Conservation (phyloP, 2,888 invertebrate species). For the Baccha elongata region DNA sequence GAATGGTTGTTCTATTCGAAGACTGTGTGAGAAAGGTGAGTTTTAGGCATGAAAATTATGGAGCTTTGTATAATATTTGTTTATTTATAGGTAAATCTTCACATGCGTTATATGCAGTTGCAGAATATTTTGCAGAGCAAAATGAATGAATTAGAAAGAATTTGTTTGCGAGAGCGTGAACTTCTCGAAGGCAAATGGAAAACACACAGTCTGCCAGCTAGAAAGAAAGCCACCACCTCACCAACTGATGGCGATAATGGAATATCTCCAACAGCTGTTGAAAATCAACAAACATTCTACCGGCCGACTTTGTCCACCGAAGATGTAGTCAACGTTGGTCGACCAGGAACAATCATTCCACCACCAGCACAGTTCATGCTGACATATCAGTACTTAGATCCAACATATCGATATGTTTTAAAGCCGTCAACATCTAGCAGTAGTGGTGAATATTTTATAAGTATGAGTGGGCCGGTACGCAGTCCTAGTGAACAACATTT, state of each 20-base stretch:
- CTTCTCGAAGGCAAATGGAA: constrained; percentile 94
- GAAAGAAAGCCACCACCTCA: constrained; percentile 88
- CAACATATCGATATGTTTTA: constrained; percentile 88
- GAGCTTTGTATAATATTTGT: neutral
- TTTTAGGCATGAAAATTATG: neutral
- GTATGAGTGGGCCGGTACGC: constrained; percentile 86
- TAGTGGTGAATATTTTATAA: constrained; percentile 88
- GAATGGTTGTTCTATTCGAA: constrained; percentile 98
- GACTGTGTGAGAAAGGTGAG: constrained; percentile 95
- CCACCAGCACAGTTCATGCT: constrained; percentile 83
- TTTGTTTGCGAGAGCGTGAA: constrained; percentile 91
- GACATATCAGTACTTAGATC: constrained; percentile 88
- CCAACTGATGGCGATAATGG: constrained; percentile 82
- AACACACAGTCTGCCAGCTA: constrained; percentile 93
- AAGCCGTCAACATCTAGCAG: constrained; percentile 86
- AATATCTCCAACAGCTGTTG: constrained; percentile 83
- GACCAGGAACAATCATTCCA: constrained; percentile 81
- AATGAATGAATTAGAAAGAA: constrained; percentile 91
- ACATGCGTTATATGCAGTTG: constrained; percentile 95
- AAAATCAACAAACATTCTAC: constrained; percentile 84
- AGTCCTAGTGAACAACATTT: constrained; percentile 87
- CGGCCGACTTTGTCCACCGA: constrained; percentile 92
- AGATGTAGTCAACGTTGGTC: constrained; percentile 85
- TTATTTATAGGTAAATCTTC: constrained; percentile 87
- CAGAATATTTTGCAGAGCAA: constrained; percentile 92